Conservation (phyloP, 2,888 invertebrate species). For the Mactromeris polynyma region DNA sequence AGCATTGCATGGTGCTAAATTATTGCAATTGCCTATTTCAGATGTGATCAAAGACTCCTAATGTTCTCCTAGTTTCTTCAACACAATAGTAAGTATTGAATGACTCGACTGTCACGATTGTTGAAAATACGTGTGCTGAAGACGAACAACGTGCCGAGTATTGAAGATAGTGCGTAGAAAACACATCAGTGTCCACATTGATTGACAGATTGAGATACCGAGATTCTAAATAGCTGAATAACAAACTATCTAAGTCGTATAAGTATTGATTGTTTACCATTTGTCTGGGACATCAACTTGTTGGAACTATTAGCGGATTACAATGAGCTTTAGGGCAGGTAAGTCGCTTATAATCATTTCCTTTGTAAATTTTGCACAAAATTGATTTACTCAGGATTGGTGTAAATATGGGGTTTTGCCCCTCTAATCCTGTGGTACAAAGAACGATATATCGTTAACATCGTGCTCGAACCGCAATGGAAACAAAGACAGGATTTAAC, state of each 20-base stretch:
- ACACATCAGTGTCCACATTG: background rate
- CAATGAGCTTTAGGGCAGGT: slow-evolving; percentile 1
- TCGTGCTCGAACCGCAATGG: too few species aligned
- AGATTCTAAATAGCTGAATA: slow-evolving; percentile 20
- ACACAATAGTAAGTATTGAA: background rate
- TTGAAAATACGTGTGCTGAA: background rate
- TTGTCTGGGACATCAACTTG: background rate
- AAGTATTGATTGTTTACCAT: background rate
- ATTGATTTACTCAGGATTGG: too few species aligned
- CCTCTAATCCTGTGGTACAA: too few species aligned
- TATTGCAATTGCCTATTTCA: background rate
- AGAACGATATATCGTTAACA: too few species aligned
- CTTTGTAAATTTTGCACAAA: too few species aligned
- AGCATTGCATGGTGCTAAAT: background rate
- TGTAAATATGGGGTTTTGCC: too few species aligned
- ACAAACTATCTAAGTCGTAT: background rate
- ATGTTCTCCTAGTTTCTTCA: background rate
- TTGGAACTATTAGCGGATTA: background rate
- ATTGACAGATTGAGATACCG: slow-evolving; percentile 1
- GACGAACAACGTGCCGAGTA: background rate
- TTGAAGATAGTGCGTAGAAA: background rate
- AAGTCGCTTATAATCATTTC: background rate
- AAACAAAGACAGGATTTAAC: too few species aligned
- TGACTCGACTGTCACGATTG: background rate
- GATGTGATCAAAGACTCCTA: too few species aligned